These are phyloP conservation scores for Peromyscus californicus DNA, from an alignment of 2,113 vertebrate genomes.

Conservation along the genomic window DNA sequence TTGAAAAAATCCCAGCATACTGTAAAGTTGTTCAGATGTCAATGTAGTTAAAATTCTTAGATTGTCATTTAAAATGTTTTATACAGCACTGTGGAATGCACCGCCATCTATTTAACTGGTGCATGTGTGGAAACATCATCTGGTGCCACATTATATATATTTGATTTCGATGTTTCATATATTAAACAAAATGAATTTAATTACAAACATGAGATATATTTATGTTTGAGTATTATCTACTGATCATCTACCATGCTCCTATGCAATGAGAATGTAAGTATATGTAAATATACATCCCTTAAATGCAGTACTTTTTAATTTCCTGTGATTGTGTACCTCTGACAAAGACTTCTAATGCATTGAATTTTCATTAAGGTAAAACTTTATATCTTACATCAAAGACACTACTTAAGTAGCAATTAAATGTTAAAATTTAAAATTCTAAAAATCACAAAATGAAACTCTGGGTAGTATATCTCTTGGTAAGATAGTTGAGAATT, in stretches of 20 bases:
- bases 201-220: neutral
- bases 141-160: too few relatives aligned
- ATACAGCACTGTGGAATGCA: neutral
- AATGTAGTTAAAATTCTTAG: neutral
- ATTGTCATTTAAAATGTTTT: neutral
- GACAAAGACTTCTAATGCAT: neutral
- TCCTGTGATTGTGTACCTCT: neutral
- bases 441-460: conserved; percentile 29
- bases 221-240: neutral
- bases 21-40: neutral
- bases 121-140: neutral
- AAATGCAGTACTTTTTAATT: conserved; percentile 10
- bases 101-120: neutral
- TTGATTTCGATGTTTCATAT: neutral
- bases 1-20: neutral
- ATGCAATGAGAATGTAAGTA: neutral
- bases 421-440: neutral
- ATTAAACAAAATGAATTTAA: neutral
- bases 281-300: neutral
- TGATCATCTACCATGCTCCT: neutral
- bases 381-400: neutral
- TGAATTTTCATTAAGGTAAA: neutral
- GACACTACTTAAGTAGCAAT: neutral
- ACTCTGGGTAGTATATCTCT: neutral
- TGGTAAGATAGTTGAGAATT: neutral